These are phyloP conservation scores for Tenthredo livida DNA, from an alignment of 2,888 invertebrate species.

Conservation along the genomic window DNA sequence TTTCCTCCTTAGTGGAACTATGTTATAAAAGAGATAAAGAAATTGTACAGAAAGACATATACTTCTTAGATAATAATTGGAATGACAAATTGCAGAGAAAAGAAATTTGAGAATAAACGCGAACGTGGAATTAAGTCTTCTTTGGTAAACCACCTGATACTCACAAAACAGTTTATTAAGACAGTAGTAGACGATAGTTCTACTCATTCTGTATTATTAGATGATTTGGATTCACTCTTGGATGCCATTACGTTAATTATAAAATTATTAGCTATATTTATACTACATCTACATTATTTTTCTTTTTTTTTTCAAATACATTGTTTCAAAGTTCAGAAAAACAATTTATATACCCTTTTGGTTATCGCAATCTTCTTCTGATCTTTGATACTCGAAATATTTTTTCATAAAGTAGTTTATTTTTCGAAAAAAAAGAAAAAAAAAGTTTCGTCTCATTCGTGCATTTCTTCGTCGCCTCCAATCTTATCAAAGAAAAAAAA, in stretches of 20 bases:
- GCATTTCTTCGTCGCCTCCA: conserved; percentile 3
- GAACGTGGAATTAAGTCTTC: neutral
- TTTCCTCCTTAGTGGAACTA: conserved; percentile 30
- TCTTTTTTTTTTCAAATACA: neutral
- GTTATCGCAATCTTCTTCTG: conserved; percentile 40
- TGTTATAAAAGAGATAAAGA: neutral
- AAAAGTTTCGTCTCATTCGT: neutral
- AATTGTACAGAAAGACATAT: conserved; percentile 33
- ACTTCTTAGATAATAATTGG: conserved; percentile 16
- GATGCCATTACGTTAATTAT: conserved; percentile 18
- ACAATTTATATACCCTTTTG: conserved; percentile 18
- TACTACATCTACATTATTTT: neutral
- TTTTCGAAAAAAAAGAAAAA: neutral
- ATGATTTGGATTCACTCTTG: conserved; percentile 24
- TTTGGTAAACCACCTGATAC: conserved; percentile 6
- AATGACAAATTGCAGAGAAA: conserved; percentile 33
- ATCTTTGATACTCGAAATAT: conserved; percentile 25
- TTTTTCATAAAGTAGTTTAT: neutral
- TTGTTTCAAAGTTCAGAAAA: conserved; percentile 23
- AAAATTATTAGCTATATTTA: neutral
- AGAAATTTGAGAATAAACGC: neutral
- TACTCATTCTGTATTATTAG: conserved; percentile 9
- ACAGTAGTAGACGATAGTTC: neutral
- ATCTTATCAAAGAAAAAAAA: neutral
- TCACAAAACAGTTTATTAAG: neutral